Percentiles rank a stretch among this genome's conserved stretches.
Evolutionary conservation across 2,888 invertebrate genomes (phyloP).

Genomic region (Philereme vetulata): DNA sequence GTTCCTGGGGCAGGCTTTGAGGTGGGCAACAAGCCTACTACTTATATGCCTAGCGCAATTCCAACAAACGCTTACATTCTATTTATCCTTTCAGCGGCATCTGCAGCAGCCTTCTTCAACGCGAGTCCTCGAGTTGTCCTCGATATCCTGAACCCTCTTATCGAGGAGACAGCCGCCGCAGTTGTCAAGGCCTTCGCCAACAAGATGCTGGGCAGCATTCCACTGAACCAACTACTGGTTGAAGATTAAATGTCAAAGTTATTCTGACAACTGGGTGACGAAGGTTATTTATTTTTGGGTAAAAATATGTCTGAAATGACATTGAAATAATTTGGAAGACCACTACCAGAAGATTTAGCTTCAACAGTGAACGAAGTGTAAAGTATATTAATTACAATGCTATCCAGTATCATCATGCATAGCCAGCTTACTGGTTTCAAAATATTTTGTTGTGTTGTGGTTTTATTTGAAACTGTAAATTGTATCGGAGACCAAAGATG

Average conservation of each 20-base stretch:
- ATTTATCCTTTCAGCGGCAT: slow-evolving; percentile 78
- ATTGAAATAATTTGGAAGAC: background rate
- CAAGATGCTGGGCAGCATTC: slow-evolving; percentile 83
- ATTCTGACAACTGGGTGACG: background rate
- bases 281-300: background rate
- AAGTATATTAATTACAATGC: too few species aligned
- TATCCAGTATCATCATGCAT: too few species aligned
- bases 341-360: too few species aligned
- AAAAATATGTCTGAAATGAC: background rate
- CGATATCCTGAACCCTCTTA: slow-evolving; percentile 87
- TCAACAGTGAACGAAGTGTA: too few species aligned
- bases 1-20: too few species aligned
- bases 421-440: background rate
- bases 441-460: background rate
- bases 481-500: slow-evolving; percentile 16
- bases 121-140: slow-evolving; percentile 86
- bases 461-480: background rate
- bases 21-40: too few species aligned
- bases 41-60: too few species aligned
- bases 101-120: slow-evolving; percentile 88
- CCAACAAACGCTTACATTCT: too few species aligned
- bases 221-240: slow-evolving; percentile 83
- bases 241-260: slow-evolving; percentile 44
- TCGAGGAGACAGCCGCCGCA: slow-evolving; percentile 86
- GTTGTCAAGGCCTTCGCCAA: slow-evolving; percentile 84